Evolutionary conservation across 2,888 invertebrate species (phyloP).

Genomic region (Gibbula magus): DNA sequence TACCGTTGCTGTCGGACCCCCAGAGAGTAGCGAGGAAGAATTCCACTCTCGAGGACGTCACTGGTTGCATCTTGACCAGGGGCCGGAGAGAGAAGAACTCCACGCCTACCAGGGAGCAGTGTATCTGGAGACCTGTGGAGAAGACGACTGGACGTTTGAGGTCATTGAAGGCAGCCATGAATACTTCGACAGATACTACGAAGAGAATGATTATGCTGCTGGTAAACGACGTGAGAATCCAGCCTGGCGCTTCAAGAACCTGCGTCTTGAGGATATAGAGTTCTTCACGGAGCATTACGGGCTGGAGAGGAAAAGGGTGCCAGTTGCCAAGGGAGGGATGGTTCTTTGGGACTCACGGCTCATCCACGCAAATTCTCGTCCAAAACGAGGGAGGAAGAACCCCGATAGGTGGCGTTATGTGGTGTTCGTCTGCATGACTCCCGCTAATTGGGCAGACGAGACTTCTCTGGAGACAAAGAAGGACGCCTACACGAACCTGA

Average conservation of each 20-base stretch:
- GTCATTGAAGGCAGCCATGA: slow-evolving; percentile 51
- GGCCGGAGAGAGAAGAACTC: slow-evolving; percentile 53
- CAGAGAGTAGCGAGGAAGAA: slow-evolving; percentile 58
- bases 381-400: slow-evolving; percentile 47
- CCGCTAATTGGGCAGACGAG: slow-evolving; percentile 61
- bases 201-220: background rate
- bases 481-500: slow-evolving; percentile 53
- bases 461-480: slow-evolving; percentile 52
- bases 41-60: slow-evolving; percentile 44
- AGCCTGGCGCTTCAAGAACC: background rate
- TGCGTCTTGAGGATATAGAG: slow-evolving; percentile 47
- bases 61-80: slow-evolving; percentile 67
- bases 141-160: slow-evolving; percentile 54
- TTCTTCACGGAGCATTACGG: slow-evolving; percentile 52
- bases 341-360: slow-evolving; percentile 69
- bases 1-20: slow-evolving; percentile 68
- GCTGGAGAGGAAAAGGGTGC: slow-evolving; percentile 51
- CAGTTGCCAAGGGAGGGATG: slow-evolving; percentile 67
- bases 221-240: background rate
- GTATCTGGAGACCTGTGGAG: slow-evolving; percentile 50
- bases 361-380: slow-evolving; percentile 65
- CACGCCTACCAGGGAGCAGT: slow-evolving; percentile 64
- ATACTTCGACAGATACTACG: slow-evolving; percentile 23
- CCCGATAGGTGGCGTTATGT: slow-evolving; percentile 64
- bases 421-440: slow-evolving; percentile 66